Evolutionary conservation across 2,888 invertebrate species (phyloP), one percentile per base, ranked within the genome.

Genomic region (Temnothorax rugatulus): DNA sequence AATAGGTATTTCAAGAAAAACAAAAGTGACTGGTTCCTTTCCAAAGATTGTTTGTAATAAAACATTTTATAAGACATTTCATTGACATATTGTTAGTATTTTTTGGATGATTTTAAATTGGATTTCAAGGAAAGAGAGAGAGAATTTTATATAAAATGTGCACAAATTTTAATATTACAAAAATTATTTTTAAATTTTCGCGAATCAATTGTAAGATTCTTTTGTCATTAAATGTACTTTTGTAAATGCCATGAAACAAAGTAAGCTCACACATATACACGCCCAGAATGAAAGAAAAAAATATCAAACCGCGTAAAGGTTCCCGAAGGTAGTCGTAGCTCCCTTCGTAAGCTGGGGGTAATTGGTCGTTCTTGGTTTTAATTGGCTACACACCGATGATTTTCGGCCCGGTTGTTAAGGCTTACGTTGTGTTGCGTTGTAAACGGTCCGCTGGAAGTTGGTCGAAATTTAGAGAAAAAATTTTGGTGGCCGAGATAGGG

Each of bases 281-380:
- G n/a, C 13, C 4, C n/a, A 29, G n/a, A 47, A 69, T n/a, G 41
- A 29, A 9, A 71, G 59, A 41, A 66, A 82, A 34, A 74, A 82
- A 54, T 54, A 82, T 66, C 52, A 50, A 21, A 29, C 13, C 29
- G 54, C 81, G 50, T 74, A 84, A 71, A 50, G 29, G 75, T 84
- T 71, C 71, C 73, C 73, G 77, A 73, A 69, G 89, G 87, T 89
- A 89, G 89, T 88, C 82, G 68, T 90, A 85, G 85, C 9, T 47
- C 82, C 87, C 73, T 47, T 59, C 73, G 84, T 85, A 71, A 86
- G 52, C 73, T 76, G 63, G 74, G 59, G 90, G 92, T 93, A 94
- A 94, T 94, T 94, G 93, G 93, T 91, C 93, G 93, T 92, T 94
- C 91, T 93, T 88, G 92, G 89, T 92, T 93, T 94, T 94, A 94